These are phyloP conservation scores for Theodoxus fluviatilis DNA, from an alignment of 2,888 invertebrate genomes.

Conservation along the genomic window DNA sequence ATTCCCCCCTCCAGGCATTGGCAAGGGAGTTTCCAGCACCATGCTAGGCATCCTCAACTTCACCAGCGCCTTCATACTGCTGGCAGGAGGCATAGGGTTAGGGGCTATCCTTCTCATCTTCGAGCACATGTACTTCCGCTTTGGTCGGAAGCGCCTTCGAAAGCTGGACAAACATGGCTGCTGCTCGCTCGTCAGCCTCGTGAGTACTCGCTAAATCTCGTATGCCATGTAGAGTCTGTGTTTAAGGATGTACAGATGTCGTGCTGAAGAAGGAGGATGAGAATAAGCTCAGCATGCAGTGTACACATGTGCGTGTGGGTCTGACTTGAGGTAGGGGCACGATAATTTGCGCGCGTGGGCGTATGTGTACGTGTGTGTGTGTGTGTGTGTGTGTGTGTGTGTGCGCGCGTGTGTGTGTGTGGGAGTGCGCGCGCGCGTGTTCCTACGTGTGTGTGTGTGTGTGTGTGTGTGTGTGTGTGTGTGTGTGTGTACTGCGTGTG, in stretches of 20 bases:
- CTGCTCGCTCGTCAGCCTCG: conserved; percentile 93
- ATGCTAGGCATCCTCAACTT: conserved; percentile 78
- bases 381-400: conserved; percentile 19
- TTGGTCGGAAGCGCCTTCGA: conserved; percentile 66
- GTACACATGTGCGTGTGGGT: too few relatives aligned
- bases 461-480: conserved; percentile 20
- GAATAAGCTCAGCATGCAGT: too few relatives aligned
- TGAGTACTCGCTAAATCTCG: conserved; percentile 69
- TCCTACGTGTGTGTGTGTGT: neutral
- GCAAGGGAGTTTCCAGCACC: conserved; percentile 75
- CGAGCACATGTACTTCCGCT: conserved; percentile 95
- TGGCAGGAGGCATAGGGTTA: conserved; percentile 92
- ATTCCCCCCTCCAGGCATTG: too few relatives aligned
- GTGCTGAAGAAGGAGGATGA: too few relatives aligned
- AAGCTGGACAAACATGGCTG: conserved; percentile 82
- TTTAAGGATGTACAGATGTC: too few relatives aligned
- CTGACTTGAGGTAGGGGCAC: too few relatives aligned
- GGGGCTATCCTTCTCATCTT: conserved; percentile 85
- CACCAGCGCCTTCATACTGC: conserved; percentile 92
- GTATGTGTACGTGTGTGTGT: too few relatives aligned
- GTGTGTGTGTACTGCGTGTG: neutral
- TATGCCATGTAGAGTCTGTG: too few relatives aligned
- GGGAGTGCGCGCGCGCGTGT: neutral
- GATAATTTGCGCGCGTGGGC: too few relatives aligned
- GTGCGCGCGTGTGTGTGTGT: conserved; percentile 7